Percentiles rank a stretch among this genome's conserved stretches.
These are phyloP conservation scores for Triplophysa bombifrons DNA, from an alignment of 2,797 vertebrate species.

Conservation along the genomic window DNA sequence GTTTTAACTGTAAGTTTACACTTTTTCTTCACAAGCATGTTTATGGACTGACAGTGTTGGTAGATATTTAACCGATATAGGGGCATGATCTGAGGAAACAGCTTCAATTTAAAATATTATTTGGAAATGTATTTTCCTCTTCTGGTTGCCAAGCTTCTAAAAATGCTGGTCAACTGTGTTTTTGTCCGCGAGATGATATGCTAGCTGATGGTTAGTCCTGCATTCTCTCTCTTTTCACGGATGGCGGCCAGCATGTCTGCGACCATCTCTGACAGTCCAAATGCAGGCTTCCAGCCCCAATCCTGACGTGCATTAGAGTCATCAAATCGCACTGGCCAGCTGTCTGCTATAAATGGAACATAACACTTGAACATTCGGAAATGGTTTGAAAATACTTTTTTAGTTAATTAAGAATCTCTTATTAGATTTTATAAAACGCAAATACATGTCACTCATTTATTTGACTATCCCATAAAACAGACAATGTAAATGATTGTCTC, in stretches of 20 bases:
- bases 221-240: constrained; percentile 66
- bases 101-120: neutral
- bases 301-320: constrained; percentile 80
- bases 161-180: constrained; percentile 24
- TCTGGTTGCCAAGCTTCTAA: neutral
- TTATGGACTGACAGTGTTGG: neutral
- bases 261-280: constrained; percentile 73
- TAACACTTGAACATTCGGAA: neutral
- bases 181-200: constrained; percentile 49
- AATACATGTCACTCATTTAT: no score
- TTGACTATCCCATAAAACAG: no score
- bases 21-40: neutral
- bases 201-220: constrained; percentile 71
- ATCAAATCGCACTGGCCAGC: constrained; percentile 82
- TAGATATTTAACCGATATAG: neutral
- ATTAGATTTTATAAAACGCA: neutral
- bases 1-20: constrained; percentile 18
- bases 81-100: neutral
- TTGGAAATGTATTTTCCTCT: neutral
- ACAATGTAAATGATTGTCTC: neutral
- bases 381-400: no score
- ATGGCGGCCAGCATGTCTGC: constrained; percentile 74
- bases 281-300: constrained; percentile 77
- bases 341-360: constrained; percentile 73
- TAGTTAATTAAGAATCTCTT: no score